Evolutionary conservation across 2,888 invertebrate genomes (phyloP), one percentile per base, ranked within the genome.

Genomic region (Chaetogeoica ovagalla): DNA sequence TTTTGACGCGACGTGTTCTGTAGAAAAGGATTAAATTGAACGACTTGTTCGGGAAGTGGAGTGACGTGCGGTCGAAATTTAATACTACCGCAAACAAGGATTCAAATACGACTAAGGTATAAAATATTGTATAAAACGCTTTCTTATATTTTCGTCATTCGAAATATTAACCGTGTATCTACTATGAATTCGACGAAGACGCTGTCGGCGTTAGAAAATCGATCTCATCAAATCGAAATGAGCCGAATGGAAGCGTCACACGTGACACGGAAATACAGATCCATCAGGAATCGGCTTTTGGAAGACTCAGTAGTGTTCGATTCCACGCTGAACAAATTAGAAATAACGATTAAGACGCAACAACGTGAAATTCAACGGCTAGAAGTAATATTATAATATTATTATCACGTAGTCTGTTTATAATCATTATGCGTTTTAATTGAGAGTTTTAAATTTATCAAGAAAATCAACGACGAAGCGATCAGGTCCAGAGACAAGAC

Each of bases 161-260:
- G 21, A 52, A 77, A 69, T 57, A 30, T 59, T 15, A 43, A 43
- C 71, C 39, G 13, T 15, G n/a, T n/a, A n/a, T n/a, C n/a, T n/a
- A 52, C 17, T 7, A 30, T 30, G 17, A 21, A 71, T 59, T 3
- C 17, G 11, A 60, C 17, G 11, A 60, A 88, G 88, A 85, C 86
- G 85, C 86, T 87, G 65, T 84, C 91, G 8, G 91, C 91, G 83
- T 86, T 94, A 83, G 94, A 94, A 86, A 94, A 94, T 85, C 92
- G 92, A 85, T 91, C 94, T 82, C 93, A 94, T 85, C 91, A 92
- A 82, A 90, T 93, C 0, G 90, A 93, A 77, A 91, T 94, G 55
- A 93, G 94, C 87, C 91, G 92, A 89, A 91, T 93, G 85, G 94
- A 94, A 86, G 93, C 94, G 0, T 91, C 92, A 84, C 90, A 94